Evolutionary conservation across 2,113 vertebrate species (phyloP).

Genomic region (Columbina picui): DNA sequence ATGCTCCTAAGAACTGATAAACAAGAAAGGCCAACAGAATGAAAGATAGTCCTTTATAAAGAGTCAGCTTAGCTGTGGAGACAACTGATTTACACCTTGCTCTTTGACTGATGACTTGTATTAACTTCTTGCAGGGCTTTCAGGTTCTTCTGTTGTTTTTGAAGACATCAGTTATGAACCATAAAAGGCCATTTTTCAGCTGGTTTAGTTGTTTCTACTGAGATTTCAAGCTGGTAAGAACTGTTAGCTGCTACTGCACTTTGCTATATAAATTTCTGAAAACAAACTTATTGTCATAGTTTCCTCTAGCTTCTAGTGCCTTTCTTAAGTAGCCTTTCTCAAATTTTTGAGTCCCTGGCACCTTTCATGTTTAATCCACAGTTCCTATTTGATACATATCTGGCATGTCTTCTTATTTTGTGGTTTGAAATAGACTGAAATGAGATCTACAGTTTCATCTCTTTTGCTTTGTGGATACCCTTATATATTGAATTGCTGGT

Average conservation of each 20-base stretch:
- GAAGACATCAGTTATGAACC: background rate
- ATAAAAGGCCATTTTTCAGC: background rate
- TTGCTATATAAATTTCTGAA: background rate
- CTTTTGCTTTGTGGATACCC: background rate
- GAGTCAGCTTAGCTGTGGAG: accelerated
- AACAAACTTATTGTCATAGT: background rate
- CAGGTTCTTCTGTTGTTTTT: background rate
- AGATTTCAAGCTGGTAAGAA: background rate
- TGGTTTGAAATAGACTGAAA: background rate
- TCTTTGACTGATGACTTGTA: background rate
- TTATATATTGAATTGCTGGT: background rate
- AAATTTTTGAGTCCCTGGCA: background rate
- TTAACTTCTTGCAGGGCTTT: background rate
- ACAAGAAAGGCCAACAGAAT: background rate
- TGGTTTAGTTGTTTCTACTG: background rate
- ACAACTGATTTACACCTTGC: background rate
- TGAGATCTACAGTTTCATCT: background rate
- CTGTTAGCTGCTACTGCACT: background rate
- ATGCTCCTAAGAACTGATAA: background rate
- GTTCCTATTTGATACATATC: background rate
- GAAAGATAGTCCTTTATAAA: background rate
- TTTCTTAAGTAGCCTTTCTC: background rate
- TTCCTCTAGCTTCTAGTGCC: background rate
- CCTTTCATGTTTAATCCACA: background rate
- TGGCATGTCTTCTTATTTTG: background rate